These are phyloP conservation scores for Pelobates cultripes DNA, from an alignment of 2,797 vertebrate species.

Conservation along the genomic window DNA sequence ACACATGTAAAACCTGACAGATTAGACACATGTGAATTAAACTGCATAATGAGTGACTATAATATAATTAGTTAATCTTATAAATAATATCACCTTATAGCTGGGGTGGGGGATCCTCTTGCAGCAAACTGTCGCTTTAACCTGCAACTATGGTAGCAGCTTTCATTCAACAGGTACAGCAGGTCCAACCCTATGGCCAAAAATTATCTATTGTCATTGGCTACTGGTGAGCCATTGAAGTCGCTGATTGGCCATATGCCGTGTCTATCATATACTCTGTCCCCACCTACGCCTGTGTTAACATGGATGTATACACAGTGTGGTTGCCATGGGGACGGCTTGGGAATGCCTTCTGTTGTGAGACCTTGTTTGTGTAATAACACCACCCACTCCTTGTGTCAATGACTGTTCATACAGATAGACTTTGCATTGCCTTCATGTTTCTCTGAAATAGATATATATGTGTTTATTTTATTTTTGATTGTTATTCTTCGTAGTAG, in stretches of 20 bases:
- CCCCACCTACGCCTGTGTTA: constrained; percentile 27
- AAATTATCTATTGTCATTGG: constrained; percentile 8
- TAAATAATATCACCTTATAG: constrained; percentile 12
- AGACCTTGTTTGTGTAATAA: neutral
- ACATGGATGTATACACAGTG: constrained; percentile 34
- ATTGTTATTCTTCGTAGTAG: too few species aligned
- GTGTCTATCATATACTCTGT: constrained; percentile 46
- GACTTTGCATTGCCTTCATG: too few species aligned
- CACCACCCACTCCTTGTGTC: neutral
- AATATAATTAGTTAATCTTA: too few species aligned
- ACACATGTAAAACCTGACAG: too few species aligned
- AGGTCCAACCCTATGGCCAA: rapidly evolving
- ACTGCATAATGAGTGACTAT: too few species aligned
- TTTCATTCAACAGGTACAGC: neutral
- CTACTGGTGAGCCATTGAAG: rapidly evolving
- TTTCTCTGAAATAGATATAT: too few species aligned
- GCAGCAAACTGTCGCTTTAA: constrained; percentile 42
- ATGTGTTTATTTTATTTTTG: too few species aligned
- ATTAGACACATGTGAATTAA: too few species aligned
- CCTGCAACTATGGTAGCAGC: constrained; percentile 51
- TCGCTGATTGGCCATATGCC: constrained; percentile 39
- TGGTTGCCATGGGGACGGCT: constrained; percentile 36
- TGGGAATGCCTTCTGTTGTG: neutral
- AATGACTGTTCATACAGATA: neutral
- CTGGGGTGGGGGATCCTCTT: constrained; percentile 22